Evolutionary conservation across 2,113 vertebrate genomes (phyloP), one percentile per base, ranked within the genome.

Genomic region (Platichthys stellatus): DNA sequence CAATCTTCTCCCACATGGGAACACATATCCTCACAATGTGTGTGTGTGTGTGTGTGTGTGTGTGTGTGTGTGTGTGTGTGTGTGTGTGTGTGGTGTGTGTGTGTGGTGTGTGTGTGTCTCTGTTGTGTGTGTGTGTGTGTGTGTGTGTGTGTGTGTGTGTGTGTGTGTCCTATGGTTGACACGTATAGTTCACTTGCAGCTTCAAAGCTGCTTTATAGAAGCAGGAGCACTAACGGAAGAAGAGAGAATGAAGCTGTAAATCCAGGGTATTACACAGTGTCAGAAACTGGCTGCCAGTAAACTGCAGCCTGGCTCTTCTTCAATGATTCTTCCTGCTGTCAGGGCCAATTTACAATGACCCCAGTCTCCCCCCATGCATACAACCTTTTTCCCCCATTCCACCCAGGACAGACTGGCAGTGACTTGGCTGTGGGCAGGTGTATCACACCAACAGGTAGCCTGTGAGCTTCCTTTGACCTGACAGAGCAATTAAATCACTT

Each of bases 401-500:
- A 72, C 61, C 40, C 17, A 77, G 64, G 59, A 31, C 64, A 63
- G 73, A 54, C 75, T 69, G 76, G 63, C 72, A 57, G 69, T 83
- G 84, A 78, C 82, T 62, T 85, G 87, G 80, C 86, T 91, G 66
- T 78, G 69, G 87, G 85, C 87, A 93, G 87, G 59, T 31, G 31
- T 31, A 31, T 77, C 60, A 72, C 87, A 74, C 68, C 75, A 76
- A 86, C 83, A 93, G 90, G 88, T 91, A 87, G 69, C 71, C 76
- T 45, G 15, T 72, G 81, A 91, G 84, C 86, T 53, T 78, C 70
- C 70, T 57, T 71, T 69, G 76, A 88, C 80, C 85, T 89, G 89
- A 92, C 92, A 90, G 77, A 84, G 80, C 78, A 88, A 90, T 90
- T 90, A 92, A 91, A 92, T 90, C 90, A 89, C 80, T 79, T 80